phyloP scores from a whole-genome alignment of 92 coral and sea anemone species.

The Pocillopora grandis region DNA sequence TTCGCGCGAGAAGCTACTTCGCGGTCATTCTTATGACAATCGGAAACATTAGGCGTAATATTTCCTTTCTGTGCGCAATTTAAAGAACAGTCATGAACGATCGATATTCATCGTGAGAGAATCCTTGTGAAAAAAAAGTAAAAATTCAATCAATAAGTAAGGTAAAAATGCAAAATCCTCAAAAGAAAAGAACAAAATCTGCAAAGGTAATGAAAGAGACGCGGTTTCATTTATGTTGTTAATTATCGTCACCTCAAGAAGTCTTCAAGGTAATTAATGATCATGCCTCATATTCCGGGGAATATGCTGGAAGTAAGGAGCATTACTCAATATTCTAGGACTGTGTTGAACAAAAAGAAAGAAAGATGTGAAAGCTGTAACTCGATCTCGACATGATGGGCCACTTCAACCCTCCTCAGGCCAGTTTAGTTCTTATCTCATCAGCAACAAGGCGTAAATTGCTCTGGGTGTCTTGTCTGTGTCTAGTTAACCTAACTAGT shows the following conservation, averaged over 20 bases:
- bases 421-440: not conserved
- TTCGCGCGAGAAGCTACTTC: not conserved
- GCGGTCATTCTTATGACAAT: not conserved
- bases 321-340: not conserved
- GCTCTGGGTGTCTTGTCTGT: not conserved
- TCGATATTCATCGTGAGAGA: not conserved
- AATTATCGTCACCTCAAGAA: not conserved
- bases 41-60: conserved; percentile 19
- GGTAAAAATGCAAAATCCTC: not conserved
- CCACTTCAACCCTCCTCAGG: not conserved
- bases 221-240: not conserved
- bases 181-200: conserved; percentile 14
- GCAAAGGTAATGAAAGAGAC: not conserved
- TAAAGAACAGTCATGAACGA: not conserved
- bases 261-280: not conserved
- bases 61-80: conserved; percentile 27
- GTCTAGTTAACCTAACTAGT: not conserved
- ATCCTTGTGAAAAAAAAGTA: not conserved
- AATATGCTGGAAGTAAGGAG: conserved; percentile 2
- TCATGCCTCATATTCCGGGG: not conserved
- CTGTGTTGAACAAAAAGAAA: not conserved
- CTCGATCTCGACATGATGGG: not conserved
- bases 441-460: not conserved
- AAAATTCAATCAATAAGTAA: not conserved
- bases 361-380: not conserved